phyloP scores from a whole-genome alignment of 2,888 invertebrate species.

The Stenodema calcarata region DNA sequence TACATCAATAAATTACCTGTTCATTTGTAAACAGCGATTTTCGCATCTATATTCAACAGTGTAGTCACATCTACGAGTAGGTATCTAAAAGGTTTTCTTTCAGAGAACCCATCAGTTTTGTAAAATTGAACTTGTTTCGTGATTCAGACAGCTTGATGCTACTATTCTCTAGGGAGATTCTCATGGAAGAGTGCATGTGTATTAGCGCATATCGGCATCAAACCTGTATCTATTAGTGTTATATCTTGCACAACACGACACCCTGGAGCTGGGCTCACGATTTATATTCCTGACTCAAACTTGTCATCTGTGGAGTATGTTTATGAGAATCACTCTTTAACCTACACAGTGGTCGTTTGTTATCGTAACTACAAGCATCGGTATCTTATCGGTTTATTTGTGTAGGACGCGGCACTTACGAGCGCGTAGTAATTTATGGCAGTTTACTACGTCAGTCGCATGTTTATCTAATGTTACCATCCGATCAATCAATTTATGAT shows the following conservation, averaged over 20 bases:
- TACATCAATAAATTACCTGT: no score
- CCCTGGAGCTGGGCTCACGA: neutral
- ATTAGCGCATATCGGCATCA: neutral
- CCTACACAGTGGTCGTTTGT: neutral
- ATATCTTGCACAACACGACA: neutral
- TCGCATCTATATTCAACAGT: no score
- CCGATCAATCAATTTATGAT: neutral
- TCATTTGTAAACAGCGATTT: no score
- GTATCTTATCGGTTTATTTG: neutral
- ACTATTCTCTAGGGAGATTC: no score
- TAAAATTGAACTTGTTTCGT: no score
- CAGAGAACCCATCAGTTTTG: no score
- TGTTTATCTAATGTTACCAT: neutral
- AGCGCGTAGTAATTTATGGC: neutral
- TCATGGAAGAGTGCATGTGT: no score
- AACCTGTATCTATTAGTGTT: neutral
- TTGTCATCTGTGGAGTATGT: neutral
- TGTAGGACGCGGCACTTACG: neutral
- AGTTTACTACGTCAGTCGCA: neutral
- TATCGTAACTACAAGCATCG: neutral
- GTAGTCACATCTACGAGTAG: no score
- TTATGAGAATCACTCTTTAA: neutral
- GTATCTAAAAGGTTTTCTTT: no score
- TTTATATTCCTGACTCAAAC: neutral
- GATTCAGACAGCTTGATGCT: no score